These are phyloP conservation scores for Tenthredo notha DNA, from an alignment of 2,888 invertebrate species.

Conservation along the genomic window DNA sequence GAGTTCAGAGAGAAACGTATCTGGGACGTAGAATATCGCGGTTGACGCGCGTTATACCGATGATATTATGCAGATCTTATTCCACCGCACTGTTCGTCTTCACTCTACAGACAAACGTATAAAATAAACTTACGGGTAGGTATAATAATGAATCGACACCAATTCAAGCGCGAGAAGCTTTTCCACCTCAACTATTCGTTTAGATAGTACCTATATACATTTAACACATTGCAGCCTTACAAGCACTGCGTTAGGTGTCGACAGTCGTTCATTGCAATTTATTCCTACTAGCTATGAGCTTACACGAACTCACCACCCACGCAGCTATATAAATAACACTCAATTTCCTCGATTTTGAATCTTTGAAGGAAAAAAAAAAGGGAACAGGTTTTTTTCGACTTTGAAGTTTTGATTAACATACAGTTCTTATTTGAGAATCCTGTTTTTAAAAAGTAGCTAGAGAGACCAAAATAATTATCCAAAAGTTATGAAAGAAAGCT, in stretches of 20 bases:
- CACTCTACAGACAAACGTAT: background rate
- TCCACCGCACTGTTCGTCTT: background rate
- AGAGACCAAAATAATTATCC: no score
- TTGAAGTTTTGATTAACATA: background rate
- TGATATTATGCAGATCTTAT: constrained; percentile 30
- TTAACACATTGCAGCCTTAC: background rate
- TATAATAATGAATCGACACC: background rate
- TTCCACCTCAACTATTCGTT: background rate
- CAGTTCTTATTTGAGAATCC: no score
- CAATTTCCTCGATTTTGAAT: background rate
- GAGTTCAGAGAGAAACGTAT: constrained; percentile 1
- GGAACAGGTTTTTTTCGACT: background rate
- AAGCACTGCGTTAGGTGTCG: background rate
- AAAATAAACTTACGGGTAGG: background rate
- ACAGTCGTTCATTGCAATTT: background rate
- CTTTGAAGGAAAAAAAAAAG: background rate
- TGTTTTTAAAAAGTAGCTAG: no score
- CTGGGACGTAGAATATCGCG: background rate
- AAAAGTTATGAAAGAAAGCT: no score
- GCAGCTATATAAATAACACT: background rate
- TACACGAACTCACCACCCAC: background rate
- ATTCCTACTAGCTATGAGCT: background rate
- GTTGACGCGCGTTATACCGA: constrained; percentile 29
- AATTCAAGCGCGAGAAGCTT: background rate
- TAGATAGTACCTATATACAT: background rate